These are phyloP conservation scores for human DNA, from an alignment of 2,113 vertebrate genomes.

Conservation along the genomic window DNA sequence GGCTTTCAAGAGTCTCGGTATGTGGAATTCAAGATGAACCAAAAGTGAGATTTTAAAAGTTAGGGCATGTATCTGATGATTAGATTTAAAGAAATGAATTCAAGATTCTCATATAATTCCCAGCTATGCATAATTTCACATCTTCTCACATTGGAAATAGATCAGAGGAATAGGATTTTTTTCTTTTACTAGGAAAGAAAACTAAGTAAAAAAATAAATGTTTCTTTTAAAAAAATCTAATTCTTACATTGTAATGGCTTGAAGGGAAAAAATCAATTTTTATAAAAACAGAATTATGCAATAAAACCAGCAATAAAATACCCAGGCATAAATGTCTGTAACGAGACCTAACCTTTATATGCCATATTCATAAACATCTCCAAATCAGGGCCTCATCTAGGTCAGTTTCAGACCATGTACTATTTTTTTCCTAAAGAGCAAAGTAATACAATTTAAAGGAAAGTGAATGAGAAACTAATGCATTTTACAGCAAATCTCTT, in stretches of 20 bases:
- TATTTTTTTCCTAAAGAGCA: neutral
- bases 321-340: neutral
- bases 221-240: neutral
- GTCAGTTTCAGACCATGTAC: neutral
- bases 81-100: neutral
- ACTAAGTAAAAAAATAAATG: neutral
- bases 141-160: neutral
- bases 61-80: neutral
- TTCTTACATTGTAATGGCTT: neutral
- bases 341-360: neutral
- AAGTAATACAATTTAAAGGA: conserved; percentile 22
- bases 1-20: neutral
- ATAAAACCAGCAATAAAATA: neutral
- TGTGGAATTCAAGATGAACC: conserved; percentile 19
- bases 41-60: conserved; percentile 34
- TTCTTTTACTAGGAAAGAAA: neutral
- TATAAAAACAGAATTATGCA: neutral
- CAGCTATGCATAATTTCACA: neutral
- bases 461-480: neutral
- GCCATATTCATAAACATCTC: neutral
- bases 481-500: conserved; percentile 6
- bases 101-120: neutral
- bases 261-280: neutral
- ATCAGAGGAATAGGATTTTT: neutral
- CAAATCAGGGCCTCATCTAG: neutral